Conservation (phyloP, 1,140 invertebrate species). For the Habropoda laboriosa region DNA sequence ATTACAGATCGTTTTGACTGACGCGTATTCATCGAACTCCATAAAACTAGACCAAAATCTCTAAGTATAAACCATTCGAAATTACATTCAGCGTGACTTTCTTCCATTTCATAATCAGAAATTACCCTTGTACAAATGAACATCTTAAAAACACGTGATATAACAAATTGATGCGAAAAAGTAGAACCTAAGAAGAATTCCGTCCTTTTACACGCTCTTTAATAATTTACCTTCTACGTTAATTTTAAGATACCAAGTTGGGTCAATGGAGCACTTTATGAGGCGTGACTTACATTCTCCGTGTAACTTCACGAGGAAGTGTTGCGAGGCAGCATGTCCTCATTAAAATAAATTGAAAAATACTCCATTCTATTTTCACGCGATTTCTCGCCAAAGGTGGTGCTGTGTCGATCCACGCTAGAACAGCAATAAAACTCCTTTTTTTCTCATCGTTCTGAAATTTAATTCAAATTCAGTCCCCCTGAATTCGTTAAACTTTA, state of each 20-base stretch:
- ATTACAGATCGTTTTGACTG: too few species aligned
- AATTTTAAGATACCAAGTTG: not conserved
- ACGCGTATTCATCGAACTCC: too few species aligned
- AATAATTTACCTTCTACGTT: not conserved
- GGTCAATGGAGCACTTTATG: not conserved
- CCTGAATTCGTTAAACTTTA: not conserved
- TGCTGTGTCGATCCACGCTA: too few species aligned
- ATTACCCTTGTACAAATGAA: not conserved
- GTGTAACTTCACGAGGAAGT: not conserved
- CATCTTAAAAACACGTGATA: too few species aligned
- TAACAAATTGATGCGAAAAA: not conserved
- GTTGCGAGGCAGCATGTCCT: not conserved
- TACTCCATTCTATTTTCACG: not conserved
- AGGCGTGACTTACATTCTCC: not conserved
- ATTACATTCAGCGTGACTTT: not conserved
- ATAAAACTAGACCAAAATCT: not conserved
- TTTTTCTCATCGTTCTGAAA: not conserved
- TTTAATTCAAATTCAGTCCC: not conserved
- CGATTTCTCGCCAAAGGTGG: not conserved
- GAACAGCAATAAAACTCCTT: not conserved
- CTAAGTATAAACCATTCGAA: not conserved
- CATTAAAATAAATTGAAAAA: conserved; percentile 1
- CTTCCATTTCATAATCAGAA: not conserved
- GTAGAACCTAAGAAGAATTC: not conserved
- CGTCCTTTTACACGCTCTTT: not conserved